Base-by-base conservation (phyloP, 2,888 invertebrate genomes). In the Pinctada fucata region DNA sequence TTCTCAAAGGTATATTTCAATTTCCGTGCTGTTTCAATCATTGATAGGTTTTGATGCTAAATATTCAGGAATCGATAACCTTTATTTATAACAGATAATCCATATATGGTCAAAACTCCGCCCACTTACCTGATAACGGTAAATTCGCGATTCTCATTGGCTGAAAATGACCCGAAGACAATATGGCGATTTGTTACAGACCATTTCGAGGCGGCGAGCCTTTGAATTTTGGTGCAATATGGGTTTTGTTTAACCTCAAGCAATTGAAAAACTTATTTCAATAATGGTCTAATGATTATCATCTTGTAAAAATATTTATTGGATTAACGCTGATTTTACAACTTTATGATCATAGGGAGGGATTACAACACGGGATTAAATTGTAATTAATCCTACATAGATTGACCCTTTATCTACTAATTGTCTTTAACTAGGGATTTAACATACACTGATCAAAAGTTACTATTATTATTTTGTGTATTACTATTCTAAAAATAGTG, bases 1-100 rank as follows among this genome's bases (percentile, higher is more conserved):
- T 48, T 66, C 74, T 74, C 74, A 50, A 49, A 66, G 74, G 74
- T 74, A 74, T 74, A 47, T 66, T 74, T 31, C 65, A 74, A 74
- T 74, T 74, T 74, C 74, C 74, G 74, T 74, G 66, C 63, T 63
- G 66, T 74, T 74, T 74, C 74, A 74, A 74, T 74, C 74, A 74
- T 74, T 74, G 64, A 74, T 74, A 65, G 51, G 74, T 74, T 58
- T 66, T 49, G 74, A 74, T 74, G 74, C 66, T 66, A 67, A 74
- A 74, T 65, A 49, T 48, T 66, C 63, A 8, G 50, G 51, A 66
- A 66, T 74, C 74, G 51, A 76, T 76, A 72, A 70, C 66, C 66
- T 76, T 76, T 76, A 76, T 76, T 52, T 48, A 70, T 72, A 72
- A 51, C 58, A 52, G 50, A n/a, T 47, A 8, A 13, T 72, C 72